Base-by-base conservation (phyloP, 1,140 invertebrate species). In the Pygmarrhopalites habei region DNA sequence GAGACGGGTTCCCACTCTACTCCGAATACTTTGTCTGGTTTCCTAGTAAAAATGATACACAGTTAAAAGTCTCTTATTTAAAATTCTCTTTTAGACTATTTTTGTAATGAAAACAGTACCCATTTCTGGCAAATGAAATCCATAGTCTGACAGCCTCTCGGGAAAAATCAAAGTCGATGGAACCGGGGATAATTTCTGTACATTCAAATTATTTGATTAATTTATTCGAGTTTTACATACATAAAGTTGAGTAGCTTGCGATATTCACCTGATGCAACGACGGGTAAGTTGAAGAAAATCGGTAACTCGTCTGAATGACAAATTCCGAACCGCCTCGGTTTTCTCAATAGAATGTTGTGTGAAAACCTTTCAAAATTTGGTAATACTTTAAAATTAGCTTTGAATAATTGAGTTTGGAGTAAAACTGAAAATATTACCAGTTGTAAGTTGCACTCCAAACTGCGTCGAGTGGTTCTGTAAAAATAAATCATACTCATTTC, bases 121-220 rank as follows among this genome's bases (percentile, higher is more conserved):
- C 66, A 21, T 26, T 58, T 26, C 52, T 43, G 19, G 66, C 69
- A 68, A 71, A 71, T 29, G 49, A 35, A 3, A 41, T 23, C 66
- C 66, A 71, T 5, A 66, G 19, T 41, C 55, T 58, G 15, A 71
- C 52, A n/a, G 66, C n/a, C 14, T 51, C 52, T 4, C 43, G 23
- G n/a, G 66, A 68, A 30, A 71, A 66, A 10, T 26, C 30, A 46
- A 64, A 71, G 47, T 71, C 69, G n/a, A 43, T 35, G 26, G 56
- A 29, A 25, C 63, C 64, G 19, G 56, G 61, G 7, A 41, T 12
- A 44, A 71, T 71, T 59, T 66, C 61, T 29, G 60, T 21, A n/a
- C n/a, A n/a, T n/a, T n/a, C n/a, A n/a, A n/a, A n/a, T n/a, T n/a
- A n/a, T n/a, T n/a, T n/a, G n/a, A n/a, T n/a, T n/a, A n/a, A n/a